Percentiles rank a stretch among this genome's conserved stretches.
phyloP scores from a whole-genome alignment of 2,113 vertebrate species.

The Isurus oxyrinchus region DNA sequence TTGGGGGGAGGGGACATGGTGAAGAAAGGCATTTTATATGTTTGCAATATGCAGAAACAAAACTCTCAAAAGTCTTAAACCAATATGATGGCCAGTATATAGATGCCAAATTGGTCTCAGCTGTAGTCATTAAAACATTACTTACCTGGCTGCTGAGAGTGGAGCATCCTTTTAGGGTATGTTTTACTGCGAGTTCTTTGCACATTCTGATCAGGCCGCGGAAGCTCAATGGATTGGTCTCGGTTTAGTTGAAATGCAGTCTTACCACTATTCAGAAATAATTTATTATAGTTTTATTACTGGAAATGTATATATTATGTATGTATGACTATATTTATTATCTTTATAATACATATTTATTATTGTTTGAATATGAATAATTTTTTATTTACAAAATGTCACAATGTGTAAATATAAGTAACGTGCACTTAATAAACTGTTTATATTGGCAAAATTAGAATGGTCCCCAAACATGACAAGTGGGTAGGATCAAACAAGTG shows the following conservation, averaged over 20 bases:
- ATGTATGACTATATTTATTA: background rate
- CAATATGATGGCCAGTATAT: background rate
- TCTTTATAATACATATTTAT: background rate
- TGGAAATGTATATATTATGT: background rate
- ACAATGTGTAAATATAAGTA: background rate
- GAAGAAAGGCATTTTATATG: background rate
- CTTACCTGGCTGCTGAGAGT: constrained; percentile 59
- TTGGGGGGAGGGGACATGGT: background rate
- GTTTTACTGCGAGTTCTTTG: constrained; percentile 75
- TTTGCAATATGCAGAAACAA: background rate
- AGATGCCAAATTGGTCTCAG: background rate
- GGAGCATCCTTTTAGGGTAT: constrained; percentile 68
- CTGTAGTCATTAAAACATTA: background rate
- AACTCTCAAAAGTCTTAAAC: background rate
- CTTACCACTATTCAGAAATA: constrained; percentile 59
- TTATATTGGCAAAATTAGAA: background rate
- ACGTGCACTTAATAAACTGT: background rate
- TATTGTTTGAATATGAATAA: background rate
- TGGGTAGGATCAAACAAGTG: background rate
- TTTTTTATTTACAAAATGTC: background rate
- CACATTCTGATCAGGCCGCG: constrained; percentile 67
- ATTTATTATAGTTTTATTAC: background rate
- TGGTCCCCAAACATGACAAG: background rate
- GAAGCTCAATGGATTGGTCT: constrained; percentile 65
- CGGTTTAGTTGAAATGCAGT: constrained; percentile 68